Evolutionary conservation across 2,888 invertebrate species (phyloP).

Genomic region (Heliconius sara): DNA sequence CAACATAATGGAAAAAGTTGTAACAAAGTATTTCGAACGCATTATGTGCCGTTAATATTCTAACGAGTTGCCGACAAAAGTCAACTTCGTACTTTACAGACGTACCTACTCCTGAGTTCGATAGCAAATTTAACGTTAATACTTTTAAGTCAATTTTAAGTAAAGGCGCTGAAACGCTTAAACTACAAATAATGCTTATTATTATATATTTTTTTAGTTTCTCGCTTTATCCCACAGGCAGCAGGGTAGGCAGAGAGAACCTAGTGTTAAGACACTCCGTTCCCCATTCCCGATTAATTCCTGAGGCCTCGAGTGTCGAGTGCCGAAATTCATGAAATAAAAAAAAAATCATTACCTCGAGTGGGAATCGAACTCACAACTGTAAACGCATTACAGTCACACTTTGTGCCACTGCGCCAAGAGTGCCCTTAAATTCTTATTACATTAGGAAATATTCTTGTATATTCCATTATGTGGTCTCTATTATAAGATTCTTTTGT

Average conservation of each 20-base stretch:
- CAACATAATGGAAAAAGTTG: constrained; percentile 82
- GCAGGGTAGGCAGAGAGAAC: no score
- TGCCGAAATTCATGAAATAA: no score
- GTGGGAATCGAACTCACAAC: no score
- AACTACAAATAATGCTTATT: background rate
- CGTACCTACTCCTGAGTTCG: constrained; percentile 4
- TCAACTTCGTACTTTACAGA: constrained; percentile 20
- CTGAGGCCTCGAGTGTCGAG: no score
- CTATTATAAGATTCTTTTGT: background rate
- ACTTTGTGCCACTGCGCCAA: no score
- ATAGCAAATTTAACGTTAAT: background rate
- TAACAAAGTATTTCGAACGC: constrained; percentile 81
- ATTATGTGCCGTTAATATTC: constrained; percentile 82
- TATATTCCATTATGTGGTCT: background rate
- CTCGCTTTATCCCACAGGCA: no score
- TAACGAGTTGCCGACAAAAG: constrained; percentile 66
- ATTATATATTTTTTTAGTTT: background rate
- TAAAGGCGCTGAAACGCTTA: background rate
- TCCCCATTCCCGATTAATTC: no score
- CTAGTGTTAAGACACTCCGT: no score
- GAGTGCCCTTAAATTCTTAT: no score
- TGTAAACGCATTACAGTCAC: no score
- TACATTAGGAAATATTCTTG: background rate
- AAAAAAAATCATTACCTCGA: no score
- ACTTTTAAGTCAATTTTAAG: constrained; percentile 10